Evolutionary conservation across 2,888 invertebrate species (phyloP), one percentile per base, ranked within the genome.

Genomic region (Lycophotia porphyrea): DNA sequence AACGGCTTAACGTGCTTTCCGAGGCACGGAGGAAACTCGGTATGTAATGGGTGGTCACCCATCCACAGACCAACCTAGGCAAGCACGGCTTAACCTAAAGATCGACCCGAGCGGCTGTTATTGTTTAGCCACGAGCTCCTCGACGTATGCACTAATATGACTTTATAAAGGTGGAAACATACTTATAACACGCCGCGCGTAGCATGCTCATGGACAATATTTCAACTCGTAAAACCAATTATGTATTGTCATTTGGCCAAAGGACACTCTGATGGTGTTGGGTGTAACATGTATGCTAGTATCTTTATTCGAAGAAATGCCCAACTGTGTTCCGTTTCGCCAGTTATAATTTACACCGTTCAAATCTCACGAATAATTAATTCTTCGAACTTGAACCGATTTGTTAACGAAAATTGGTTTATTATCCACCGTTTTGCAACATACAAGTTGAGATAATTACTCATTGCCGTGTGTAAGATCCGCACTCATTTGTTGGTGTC

Each of bases 321-420:
- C 8, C 55, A 11, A 47, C 61, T 52, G 31, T 21, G 36, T 70
- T 47, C 42, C 31, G 24, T 36, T n/a, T 49, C 13, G 36, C 44
- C 60, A 15, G 44, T 47, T 31, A 34, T 66, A 69, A 34, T 42
- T 61, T 49, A 24, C 49, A 81, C 34, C 31, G 31, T 49, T 55
- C 70, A 70, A 66, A 74, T 70, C 61, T 34, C 27, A 18, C 9
- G 42, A 55, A n/a, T 67, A 76, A 81, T 71, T 64, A 76, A 34
- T 85, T 85, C 78, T 1, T 34, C 55, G 82, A 76, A 82, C 24
- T 66, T 34, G n/a, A 44, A 13, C 13, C n/a, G n/a, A 66, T 63
- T 47, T 61, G n/a, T 42, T 36, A 47, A 27, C 31, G 58, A 55
- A 68, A 77, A 77, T 58, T 71, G 34, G 39, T 64, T 61, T n/a